Base-by-base conservation (phyloP, 1,140 invertebrate species). In the Gryllus bimaculatus region DNA sequence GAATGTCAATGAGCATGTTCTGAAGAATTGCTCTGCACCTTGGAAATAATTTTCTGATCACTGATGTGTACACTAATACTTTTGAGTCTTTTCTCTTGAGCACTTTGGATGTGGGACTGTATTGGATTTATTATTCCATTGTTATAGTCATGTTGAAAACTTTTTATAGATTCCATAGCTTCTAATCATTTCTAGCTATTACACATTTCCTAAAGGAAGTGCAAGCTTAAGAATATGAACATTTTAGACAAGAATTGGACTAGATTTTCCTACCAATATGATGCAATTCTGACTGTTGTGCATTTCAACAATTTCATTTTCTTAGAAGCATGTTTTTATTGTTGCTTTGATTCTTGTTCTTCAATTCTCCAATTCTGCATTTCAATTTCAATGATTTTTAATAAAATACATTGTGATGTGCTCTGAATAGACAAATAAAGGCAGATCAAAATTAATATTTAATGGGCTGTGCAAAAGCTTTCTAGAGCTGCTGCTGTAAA, bases 31-130 rank as follows among this genome's bases (percentile, higher is more conserved):
- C 54, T 66, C 54, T 66, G 54, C 54, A 66, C 54, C 54, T 66
- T 66, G 54, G 54, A 66, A 66, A 66, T 66, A 66, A 66, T 66
- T 66, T 66, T 66, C 54, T 66, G 18, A 66, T 66, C 54, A 66
- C 54, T 66, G 54, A 66, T 13, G 54, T 66, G 10, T 66, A 66
- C 54, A 66, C 54, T 66, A 66, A 66, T 66, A 66, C 54, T 66
- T 66, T 66, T 66, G 2, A 66, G 18, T 66, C 18, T 18, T 66
- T 66, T 18, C 18, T 18, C 18, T 13, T 66, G 54, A 10, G 18
- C 54, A 66, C 54, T 66, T 18, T 66, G 54, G 10, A 66, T 66
- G 54, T 66, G 54, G 54, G 54, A 66, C 54, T 66, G 54, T 66
- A 66, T 66, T 66, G 54, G 54, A 66, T 66, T 66, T 66, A 66